These are phyloP conservation scores for Centrocercus urophasianus DNA, from an alignment of 2,113 vertebrate species.

Conservation along the genomic window DNA sequence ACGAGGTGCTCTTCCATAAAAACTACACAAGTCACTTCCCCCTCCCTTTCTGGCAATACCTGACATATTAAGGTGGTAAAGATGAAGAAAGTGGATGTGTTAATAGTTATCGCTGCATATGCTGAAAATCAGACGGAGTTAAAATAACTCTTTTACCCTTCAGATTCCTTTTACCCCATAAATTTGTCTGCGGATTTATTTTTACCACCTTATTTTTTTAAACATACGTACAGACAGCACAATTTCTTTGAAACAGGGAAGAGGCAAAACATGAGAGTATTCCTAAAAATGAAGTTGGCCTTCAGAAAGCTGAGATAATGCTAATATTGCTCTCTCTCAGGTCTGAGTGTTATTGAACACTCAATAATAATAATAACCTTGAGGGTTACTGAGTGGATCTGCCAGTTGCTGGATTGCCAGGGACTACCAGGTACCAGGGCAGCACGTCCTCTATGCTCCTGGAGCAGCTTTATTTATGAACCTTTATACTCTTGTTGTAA, in stretches of 20 bases:
- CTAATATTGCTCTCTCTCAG: too few relatives aligned
- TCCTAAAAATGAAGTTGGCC: background rate
- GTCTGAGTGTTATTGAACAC: background rate
- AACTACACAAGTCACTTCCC: background rate
- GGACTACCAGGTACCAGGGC: too few relatives aligned
- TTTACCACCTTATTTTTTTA: background rate
- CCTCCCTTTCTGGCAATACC: background rate
- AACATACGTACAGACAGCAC: background rate
- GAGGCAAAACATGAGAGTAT: background rate
- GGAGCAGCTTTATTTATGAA: background rate
- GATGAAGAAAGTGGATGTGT: background rate
- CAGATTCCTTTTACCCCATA: background rate
- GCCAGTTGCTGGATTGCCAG: background rate
- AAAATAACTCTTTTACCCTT: background rate
- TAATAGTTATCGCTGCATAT: background rate
- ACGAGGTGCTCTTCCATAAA: background rate
- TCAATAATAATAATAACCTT: background rate
- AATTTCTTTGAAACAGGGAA: background rate
- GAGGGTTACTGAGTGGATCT: background rate
- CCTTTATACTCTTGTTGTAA: background rate
- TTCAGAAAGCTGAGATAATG: background rate
- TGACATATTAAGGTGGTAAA: background rate
- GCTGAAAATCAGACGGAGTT: background rate
- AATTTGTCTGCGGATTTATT: background rate
- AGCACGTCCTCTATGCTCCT: background rate